Conservation (phyloP, 2,113 vertebrate genomes). For the Eulemur rufifrons region DNA sequence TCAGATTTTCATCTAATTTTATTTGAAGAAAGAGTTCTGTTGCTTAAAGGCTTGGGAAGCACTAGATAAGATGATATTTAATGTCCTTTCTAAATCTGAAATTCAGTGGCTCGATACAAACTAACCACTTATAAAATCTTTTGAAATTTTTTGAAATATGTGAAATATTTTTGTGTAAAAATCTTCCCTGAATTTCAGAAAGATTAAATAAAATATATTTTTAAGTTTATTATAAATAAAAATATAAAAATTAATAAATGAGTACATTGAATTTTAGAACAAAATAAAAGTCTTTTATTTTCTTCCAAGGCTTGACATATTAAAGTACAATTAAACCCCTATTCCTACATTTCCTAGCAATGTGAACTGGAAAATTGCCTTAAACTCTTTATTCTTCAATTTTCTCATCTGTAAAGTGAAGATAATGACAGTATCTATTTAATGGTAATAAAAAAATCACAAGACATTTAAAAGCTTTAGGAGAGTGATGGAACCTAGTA, state of each 20-base stretch:
- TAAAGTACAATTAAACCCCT: not conserved
- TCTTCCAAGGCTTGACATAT: not conserved
- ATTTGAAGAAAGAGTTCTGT: not conserved
- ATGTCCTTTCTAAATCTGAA: not conserved
- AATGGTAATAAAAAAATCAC: not conserved
- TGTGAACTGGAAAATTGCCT: conserved; percentile 45
- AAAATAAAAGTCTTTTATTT: not conserved
- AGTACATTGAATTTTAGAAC: not conserved
- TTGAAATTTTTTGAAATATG: not conserved
- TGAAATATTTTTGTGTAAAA: not conserved
- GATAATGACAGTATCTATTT: conserved; percentile 20
- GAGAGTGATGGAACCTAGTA: not conserved
- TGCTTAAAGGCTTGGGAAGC: not conserved
- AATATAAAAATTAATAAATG: not conserved
- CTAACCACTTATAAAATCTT: not conserved
- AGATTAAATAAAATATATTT: not conserved
- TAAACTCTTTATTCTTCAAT: conserved; percentile 47
- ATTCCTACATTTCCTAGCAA: conserved; percentile 38
- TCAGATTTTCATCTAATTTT: not conserved
- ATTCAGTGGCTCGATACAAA: not conserved
- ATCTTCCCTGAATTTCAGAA: not conserved
- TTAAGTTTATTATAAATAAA: not conserved
- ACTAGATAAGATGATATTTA: not conserved
- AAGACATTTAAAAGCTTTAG: conserved; percentile 31
- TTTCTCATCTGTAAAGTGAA: conserved; percentile 51